Evolutionary conservation across 2,888 invertebrate species (phyloP), one percentile per base, ranked within the genome.

Genomic region (Andricus quercusramuli): DNA sequence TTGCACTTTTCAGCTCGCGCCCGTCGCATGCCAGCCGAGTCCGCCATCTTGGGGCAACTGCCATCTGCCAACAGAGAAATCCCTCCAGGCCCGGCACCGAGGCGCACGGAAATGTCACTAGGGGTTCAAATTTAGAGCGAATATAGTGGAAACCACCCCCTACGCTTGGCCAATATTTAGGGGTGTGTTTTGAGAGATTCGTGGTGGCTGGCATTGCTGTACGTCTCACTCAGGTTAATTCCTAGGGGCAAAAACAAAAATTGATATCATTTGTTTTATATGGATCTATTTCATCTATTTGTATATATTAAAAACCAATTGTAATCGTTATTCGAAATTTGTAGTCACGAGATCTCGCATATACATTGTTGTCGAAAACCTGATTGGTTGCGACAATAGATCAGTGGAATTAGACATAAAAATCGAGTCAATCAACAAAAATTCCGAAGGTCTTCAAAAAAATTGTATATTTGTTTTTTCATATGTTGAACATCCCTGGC

Each of bases 31-130:
- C 91, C 90, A 91, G 88, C 88, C 91, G 90, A 88, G 90, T 91
- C 91, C 92, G 92, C 92, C 92, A 92, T 92, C 91, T 92, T 92
- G 91, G 90, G 88, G 88, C 90, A 90, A 89, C 68, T 74, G 78
- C 67, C 90, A 90, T 89, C 68, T 74, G 78, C 67, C 64, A 77
- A 47, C 76, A 77, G 77, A 56, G 56, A 56, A 83, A 82, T 81
- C 82, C 78, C 77, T 74, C 80, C 84, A 83, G 83, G 82, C 80
- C 84, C 82, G 84, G 59, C 82, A 84, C 82, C 74, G 79, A 82
- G 77, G 66, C 37, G 41, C 68, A 37, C 20, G 62, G 22, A 37
- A n/a, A 78, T 44, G 25, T 41, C 44, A 66, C 51, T 29, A 66
- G 56, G 68, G 51, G 78, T 76, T 78, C 78, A 78, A 70, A 15